Percentiles rank a stretch among this genome's conserved stretches.
Conservation (phyloP, 2,797 vertebrate genomes). For the Semaprochilodus insignis region DNA sequence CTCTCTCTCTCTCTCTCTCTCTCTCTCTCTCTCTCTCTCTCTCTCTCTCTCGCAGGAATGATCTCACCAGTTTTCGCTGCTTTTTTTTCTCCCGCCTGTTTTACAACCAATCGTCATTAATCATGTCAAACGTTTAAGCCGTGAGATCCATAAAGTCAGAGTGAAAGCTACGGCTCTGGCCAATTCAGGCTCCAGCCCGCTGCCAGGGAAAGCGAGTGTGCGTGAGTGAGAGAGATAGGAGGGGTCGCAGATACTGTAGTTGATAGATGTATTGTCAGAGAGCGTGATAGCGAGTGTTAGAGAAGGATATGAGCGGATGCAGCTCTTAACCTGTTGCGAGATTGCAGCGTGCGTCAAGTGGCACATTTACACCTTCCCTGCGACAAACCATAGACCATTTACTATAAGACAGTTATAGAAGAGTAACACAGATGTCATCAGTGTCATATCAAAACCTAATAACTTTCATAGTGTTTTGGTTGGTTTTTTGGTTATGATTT, state of each 20-base stretch:
- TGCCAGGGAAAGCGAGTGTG: conserved; percentile 17
- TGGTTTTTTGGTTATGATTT: neutral
- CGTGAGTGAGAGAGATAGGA: conserved; percentile 9
- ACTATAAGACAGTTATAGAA: neutral
- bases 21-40: neutral
- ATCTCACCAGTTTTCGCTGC: conserved; percentile 48
- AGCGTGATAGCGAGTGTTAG: neutral
- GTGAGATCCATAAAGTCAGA: conserved; percentile 27
- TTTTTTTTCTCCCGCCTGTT: conserved; percentile 35
- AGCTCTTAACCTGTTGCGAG: conserved; percentile 6
- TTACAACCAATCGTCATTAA: conserved; percentile 46
- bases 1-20: conserved; percentile 9
- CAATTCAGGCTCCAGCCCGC: conserved; percentile 12
- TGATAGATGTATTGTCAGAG: conserved; percentile 17
- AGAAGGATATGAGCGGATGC: neutral
- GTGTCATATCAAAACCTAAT: neutral
- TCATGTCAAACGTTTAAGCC: conserved; percentile 30
- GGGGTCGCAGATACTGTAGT: conserved; percentile 12
- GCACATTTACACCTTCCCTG: neutral
- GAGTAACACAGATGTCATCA: neutral
- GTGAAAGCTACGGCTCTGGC: conserved; percentile 36
- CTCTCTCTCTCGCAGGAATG: conserved; percentile 30
- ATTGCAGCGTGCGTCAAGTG: neutral
- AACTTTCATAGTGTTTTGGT: neutral
- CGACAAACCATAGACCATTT: neutral